A percentile compares a stretch with the other conserved stretches of the same genome.
These are phyloP conservation scores for Saccostrea cuccullata DNA, from an alignment of 1,140 invertebrate genomes.

Conservation along the genomic window DNA sequence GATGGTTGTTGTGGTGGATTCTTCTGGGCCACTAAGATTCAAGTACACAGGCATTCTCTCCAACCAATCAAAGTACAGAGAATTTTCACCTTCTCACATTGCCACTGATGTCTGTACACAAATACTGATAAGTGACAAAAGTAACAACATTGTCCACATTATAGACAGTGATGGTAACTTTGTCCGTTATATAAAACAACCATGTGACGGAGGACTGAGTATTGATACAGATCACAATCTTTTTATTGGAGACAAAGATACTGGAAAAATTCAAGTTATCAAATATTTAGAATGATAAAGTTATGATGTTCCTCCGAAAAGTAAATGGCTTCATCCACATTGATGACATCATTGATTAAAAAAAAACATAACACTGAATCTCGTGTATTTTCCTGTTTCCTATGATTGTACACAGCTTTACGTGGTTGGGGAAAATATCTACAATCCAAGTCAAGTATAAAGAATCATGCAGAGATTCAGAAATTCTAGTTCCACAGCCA, in stretches of 20 bases:
- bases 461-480: too few species aligned
- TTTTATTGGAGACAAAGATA: background rate
- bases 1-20: background rate
- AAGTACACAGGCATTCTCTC: background rate
- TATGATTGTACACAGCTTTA: too few species aligned
- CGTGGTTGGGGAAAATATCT: too few species aligned
- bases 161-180: background rate
- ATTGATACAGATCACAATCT: constrained; percentile 1
- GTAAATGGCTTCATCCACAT: too few species aligned
- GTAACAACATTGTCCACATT: background rate
- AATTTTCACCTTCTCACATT: background rate
- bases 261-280: background rate
- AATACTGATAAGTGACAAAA: background rate
- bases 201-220: background rate
- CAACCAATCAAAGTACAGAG: background rate
- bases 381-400: too few species aligned
- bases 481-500: too few species aligned
- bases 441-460: too few species aligned
- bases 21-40: background rate
- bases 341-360: too few species aligned
- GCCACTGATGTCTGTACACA: background rate
- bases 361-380: too few species aligned
- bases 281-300: too few species aligned
- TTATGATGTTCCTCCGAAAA: too few species aligned
- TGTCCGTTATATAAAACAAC: background rate